phyloP scores from a whole-genome alignment of 2,888 invertebrate species.

The Perithous albicinctus region DNA sequence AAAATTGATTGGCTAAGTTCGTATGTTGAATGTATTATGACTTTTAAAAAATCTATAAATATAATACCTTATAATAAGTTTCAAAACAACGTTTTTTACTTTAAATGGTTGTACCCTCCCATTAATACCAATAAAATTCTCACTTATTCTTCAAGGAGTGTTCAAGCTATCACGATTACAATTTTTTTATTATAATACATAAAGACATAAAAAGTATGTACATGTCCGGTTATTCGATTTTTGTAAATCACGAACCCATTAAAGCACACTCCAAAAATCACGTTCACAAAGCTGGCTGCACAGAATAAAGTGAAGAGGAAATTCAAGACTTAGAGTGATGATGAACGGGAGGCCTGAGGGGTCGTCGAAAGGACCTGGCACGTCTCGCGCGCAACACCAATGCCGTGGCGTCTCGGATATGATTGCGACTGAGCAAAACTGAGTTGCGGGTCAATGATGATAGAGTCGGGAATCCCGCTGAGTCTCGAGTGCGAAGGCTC shows the following conservation, averaged over 20 bases:
- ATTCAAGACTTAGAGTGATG: slow-evolving; percentile 17
- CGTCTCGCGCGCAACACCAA: slow-evolving; percentile 55
- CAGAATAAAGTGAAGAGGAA: slow-evolving; percentile 8
- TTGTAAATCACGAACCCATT: neutral
- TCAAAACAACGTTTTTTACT: too few relatives aligned
- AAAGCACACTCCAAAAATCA: neutral
- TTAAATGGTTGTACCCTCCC: too few relatives aligned
- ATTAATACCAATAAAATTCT: too few relatives aligned
- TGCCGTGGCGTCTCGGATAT: slow-evolving; percentile 39
- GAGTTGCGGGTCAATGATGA: slow-evolving; percentile 73
- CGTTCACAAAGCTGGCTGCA: neutral
- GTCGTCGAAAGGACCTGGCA: slow-evolving; percentile 64
- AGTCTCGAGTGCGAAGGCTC: slow-evolving; percentile 53
- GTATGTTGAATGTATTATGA: too few relatives aligned
- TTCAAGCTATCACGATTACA: neutral
- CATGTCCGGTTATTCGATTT: neutral
- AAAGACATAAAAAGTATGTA: neutral
- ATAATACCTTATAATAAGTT: too few relatives aligned
- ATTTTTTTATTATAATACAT: neutral
- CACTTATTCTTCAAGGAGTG: neutral
- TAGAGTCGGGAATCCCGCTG: slow-evolving; percentile 71
- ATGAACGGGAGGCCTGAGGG: slow-evolving; percentile 40
- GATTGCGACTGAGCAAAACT: slow-evolving; percentile 70
- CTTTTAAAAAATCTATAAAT: too few relatives aligned
- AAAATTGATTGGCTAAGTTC: too few relatives aligned